Conservation (phyloP, 2,797 vertebrate species). For the Crocidura indochinensis region DNA sequence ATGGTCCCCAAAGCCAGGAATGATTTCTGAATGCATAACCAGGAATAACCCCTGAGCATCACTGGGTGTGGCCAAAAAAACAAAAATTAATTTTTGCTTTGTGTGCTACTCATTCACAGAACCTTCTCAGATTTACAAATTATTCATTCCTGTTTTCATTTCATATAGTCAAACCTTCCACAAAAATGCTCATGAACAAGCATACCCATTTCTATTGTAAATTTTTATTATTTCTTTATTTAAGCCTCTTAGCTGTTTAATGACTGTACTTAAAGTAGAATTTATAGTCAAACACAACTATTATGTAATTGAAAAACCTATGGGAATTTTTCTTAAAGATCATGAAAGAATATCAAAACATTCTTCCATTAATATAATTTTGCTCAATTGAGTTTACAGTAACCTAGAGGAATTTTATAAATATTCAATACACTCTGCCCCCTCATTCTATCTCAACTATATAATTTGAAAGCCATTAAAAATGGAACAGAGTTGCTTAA, state of each 20-base stretch:
- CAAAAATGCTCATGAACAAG: constrained; percentile 61
- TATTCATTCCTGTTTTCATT: constrained; percentile 62
- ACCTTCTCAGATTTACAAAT: constrained; percentile 66
- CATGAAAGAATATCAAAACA: constrained; percentile 70
- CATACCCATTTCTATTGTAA: constrained; percentile 36
- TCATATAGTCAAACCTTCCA: constrained; percentile 33
- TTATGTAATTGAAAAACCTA: constrained; percentile 65
- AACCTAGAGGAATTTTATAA: constrained; percentile 60
- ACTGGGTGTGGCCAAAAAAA: too few species aligned
- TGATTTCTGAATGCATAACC: too few species aligned
- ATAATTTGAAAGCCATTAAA: constrained; percentile 57
- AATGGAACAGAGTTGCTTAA: constrained; percentile 49
- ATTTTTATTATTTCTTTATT: constrained; percentile 65
- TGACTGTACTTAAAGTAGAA: constrained; percentile 69
- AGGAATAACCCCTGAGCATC: too few species aligned
- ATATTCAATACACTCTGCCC: constrained; percentile 23
- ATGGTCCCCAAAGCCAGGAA: too few species aligned
- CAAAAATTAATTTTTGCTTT: background rate
- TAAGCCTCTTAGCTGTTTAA: constrained; percentile 61
- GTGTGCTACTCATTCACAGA: background rate
- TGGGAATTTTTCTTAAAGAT: constrained; percentile 72
- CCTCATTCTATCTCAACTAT: constrained; percentile 28
- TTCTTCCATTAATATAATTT: constrained; percentile 74
- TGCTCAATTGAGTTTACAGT: constrained; percentile 42
- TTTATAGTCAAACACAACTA: constrained; percentile 61